Evolutionary conservation across 30 jellyfish, hydroid and myxozoan genomes (phyloP), one percentile per base, ranked within the genome.

Genomic region (Pseudorhiza aurosa): DNA sequence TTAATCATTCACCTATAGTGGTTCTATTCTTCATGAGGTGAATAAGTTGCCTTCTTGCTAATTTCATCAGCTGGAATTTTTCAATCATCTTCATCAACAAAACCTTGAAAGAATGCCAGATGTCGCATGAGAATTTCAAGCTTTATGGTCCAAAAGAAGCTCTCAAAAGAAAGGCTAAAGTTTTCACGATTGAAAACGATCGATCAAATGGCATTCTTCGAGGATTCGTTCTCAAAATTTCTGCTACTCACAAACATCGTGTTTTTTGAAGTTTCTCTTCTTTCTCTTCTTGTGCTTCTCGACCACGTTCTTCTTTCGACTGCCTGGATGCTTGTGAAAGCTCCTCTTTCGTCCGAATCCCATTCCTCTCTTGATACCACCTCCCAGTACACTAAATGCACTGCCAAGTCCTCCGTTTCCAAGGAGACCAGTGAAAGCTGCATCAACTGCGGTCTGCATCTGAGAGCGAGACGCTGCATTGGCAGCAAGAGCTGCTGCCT

Each of bases 221-320:
- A 11, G 59, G 44, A 4, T 72, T 49, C 42, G 30, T 2, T 27
- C 14, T 55, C 32, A 22, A 14, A 80, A 64, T 50, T 80, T 80
- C 91, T 80, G 91, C 91, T 65, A 80, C 91, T 80, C 91, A 80
- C 91, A 71, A 40, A 43, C 45, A 14, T 53, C 64, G 47, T 78
- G 82, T 65, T 39, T 78, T 28, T 77, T 62, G 18, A 62, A 64
- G 42, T 71, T 60, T 58, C 79, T 39, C 37, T 65, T 64, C 84
- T 33, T 64, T 36, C 9, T 68, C 32, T 65, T 80, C 58, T 18
- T 46, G 24, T 39, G 69, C 26, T 40, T 65, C 58, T 56, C 81
- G 0, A 80, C 81, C 3, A 33, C 31, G 47, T 57, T 80, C 30
- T 80, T 80, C 65, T 80, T 80, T 5, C 76, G 50, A 43, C 68